Evolutionary conservation across 2,113 vertebrate genomes (phyloP), one percentile per base, ranked within the genome.

Genomic region (Calidris pugnax): DNA sequence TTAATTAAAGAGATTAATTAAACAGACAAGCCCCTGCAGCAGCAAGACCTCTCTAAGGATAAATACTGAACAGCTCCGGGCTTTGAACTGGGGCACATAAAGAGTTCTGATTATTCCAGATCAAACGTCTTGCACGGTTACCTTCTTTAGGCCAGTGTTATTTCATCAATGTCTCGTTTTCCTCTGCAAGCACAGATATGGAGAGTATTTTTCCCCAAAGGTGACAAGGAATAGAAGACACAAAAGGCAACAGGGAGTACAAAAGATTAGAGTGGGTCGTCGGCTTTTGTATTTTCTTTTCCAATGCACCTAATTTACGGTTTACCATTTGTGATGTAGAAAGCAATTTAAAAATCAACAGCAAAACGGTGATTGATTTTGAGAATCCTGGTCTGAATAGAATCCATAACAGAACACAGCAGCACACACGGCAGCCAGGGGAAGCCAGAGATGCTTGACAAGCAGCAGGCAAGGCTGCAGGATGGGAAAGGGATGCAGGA

Each of bases 1-100:
- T 82, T 85, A 93, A 91, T 93, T 88, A 87, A 86, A 74, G 51
- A 81, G 73, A 94, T 94, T 80, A 74, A 94, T 95, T 90, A 84
- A 87, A 85, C 37, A 88, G 79, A 77, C 21, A 93, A 90, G 75
- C 12, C 48, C 14, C 28, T 79, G 77, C 62, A 64, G 85, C 47
- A 94, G 60, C 20, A 71, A 91, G 39, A 14, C 35, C 23, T 64
- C 39, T 82, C 71, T 60, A 72, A 90, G 50, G 57, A 83, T 59
- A 93, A 92, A 92, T 76, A 84, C 19, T 41, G 32, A 95, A 56
- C 26, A 82, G 62, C 50, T 95, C 53, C 2, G 1, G n/a, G 45
- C 64, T 91, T 90, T 82, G 77, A 95, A 95, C 56, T 68, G 30
- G 48, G 73, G 80, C 62, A 79, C 27, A 4, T 60, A 68, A 68